Base-by-base conservation (phyloP, 2,113 vertebrate species). In the Leptobrachium leishanense region DNA sequence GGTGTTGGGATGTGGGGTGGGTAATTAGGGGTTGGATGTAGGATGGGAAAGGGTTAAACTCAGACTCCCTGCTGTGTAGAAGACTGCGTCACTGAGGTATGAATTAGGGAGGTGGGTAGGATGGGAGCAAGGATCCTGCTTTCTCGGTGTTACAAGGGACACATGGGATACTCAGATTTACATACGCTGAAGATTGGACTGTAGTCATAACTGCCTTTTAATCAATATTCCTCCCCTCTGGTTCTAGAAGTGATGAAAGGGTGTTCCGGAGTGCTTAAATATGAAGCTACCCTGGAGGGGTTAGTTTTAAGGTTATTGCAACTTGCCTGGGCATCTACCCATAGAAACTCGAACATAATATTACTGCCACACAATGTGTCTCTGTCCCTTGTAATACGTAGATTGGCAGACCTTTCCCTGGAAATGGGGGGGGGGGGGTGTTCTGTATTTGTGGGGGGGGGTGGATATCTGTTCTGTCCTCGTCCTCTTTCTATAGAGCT, bases 61-160 rank as follows among this genome's bases (percentile, higher is more conserved):
- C 39, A 46, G 59, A 44, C 70, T 72, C 68, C 76, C 76, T 79
- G 76, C 64, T 79, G 68, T 79, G 63, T 64, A 79, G 72, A 68
- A 79, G 77, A 68, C 70, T 73, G 70, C 70, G 65, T 62, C 77
- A 79, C 62, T 73, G 70, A 79, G 59, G 68, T 72, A 55, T 66
- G 40, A 79, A 13, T 65, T 72, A 12, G 46, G 74, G 39, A 68
- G 31, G 55, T 54, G 69, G 69, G 43, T 59, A 72, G 46, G 62
- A 44, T 66, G 44, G 62, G 50, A 66, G 59, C 40, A 20, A 20
- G 57, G 70, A 53, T n/a, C 55, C 67, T 39, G 44, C 9, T 63
- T 79, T 70, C 72, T 72, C 68, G 44, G 43, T 79, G 31, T 79
- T 79, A 72, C 70, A 39, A 66, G 71, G 77, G 39, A 67, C 75